phyloP scores from a whole-genome alignment of 2,797 vertebrate species.

The Phataginus tetradactyla region DNA sequence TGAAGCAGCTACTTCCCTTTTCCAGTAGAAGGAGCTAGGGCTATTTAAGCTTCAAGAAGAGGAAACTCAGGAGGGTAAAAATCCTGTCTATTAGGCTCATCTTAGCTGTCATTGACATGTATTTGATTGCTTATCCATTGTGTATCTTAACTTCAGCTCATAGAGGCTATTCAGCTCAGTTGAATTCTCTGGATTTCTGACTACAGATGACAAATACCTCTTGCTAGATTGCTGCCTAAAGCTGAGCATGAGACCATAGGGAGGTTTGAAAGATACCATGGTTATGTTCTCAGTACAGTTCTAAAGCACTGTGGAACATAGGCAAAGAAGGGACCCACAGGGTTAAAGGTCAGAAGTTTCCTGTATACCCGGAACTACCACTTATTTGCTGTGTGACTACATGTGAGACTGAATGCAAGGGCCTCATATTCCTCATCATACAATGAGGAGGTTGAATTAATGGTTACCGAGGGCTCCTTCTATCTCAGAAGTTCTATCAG shows the following conservation, averaged over 20 bases:
- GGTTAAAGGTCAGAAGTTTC: neutral
- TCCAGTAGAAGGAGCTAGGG: neutral
- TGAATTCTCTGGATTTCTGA: neutral
- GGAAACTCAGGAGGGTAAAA: neutral
- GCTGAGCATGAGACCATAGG: neutral
- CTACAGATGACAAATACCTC: neutral
- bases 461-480: neutral
- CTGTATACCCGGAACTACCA: neutral
- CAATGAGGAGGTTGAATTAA: neutral
- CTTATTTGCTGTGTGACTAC: neutral
- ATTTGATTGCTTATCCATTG: neutral
- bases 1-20: neutral
- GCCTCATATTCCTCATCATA: neutral
- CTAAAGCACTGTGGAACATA: neutral
- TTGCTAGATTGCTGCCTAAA: neutral
- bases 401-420: neutral
- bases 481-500: neutral
- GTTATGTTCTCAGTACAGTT: neutral
- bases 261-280: neutral
- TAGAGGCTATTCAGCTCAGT: neutral
- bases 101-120: neutral
- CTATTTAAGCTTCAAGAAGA: neutral
- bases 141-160: conserved; percentile 18
- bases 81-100: neutral
- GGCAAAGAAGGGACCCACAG: neutral